Evolutionary conservation across 2,888 invertebrate species (phyloP).

Genomic region (Drosophila limbata): DNA sequence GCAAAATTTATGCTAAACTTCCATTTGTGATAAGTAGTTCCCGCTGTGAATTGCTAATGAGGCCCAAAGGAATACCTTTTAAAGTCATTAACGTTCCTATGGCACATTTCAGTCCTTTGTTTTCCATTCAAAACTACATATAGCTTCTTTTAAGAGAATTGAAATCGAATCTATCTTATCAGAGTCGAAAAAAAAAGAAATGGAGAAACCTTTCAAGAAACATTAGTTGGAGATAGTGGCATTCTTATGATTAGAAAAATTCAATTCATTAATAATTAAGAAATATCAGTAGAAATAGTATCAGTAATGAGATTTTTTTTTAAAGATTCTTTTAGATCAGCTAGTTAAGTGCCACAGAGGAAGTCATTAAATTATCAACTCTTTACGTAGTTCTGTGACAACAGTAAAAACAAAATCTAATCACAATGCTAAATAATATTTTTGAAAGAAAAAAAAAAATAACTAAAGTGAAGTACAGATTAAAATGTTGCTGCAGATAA

Average conservation of each 20-base stretch:
- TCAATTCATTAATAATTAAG: conserved; percentile 37
- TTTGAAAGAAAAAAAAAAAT: conserved; percentile 4
- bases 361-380: conserved; percentile 69
- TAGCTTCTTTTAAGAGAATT: conserved; percentile 8
- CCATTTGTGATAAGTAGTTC: conserved; percentile 43
- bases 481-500: conserved; percentile 75
- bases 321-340: conserved; percentile 28
- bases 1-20: conserved; percentile 45
- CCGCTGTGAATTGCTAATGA: conserved; percentile 44
- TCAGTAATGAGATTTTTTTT: conserved; percentile 4
- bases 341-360: conserved; percentile 44
- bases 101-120: conserved; percentile 40
- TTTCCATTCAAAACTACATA: conserved; percentile 13
- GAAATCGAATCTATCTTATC: conserved; percentile 36
- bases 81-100: conserved; percentile 27
- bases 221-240: conserved; percentile 27
- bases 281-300: conserved; percentile 17
- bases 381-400: conserved; percentile 17
- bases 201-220: conserved; percentile 28
- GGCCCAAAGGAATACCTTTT: conserved; percentile 19
- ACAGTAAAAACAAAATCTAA: conserved; percentile 49
- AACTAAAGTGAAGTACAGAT: conserved; percentile 62
- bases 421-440: conserved; percentile 63
- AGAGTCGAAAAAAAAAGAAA: conserved; percentile 3
- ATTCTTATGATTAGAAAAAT: conserved; percentile 29